Evolutionary conservation across 1,140 invertebrate genomes (phyloP), one percentile per base, ranked within the genome.

Genomic region (Ladona fulva): DNA sequence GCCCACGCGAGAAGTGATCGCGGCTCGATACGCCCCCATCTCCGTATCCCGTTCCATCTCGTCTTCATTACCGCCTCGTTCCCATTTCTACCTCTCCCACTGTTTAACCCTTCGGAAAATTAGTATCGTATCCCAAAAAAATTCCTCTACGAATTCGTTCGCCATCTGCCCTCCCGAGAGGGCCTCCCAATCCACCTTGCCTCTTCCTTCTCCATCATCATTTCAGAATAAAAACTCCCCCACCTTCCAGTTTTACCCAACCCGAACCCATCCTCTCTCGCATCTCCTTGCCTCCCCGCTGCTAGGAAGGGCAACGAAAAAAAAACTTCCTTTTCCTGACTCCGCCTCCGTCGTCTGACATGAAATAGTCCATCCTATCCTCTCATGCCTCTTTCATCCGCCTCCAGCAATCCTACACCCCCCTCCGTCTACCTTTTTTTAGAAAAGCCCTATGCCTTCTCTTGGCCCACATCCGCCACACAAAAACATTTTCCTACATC

Each of bases 281-380:
- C 14, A 22, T 66, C n/a, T 66, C n/a, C 52, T 66, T 22, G n/a
- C 14, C 52, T 66, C 52, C 52, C 29, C 29, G 29, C n/a, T 66
- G 14, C 52, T 66, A 66, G 52, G 52, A 66, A 66, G n/a, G 52
- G n/a, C 16, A 66, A 19, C 19, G 44, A 52, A 52, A 66, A 66
- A 66, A 66, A 66, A 66, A 22, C 52, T 66, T 16, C 52, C 52
- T 66, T 66, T 22, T 22, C n/a, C 14, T 19, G 52, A 66, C 52
- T 22, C 52, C 52, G 52, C 52, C 52, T 66, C 52, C 52, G 16
- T 12, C n/a, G 52, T 66, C 52, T 22, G 52, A 66, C 52, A 66
- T 66, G 52, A 66, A 66, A 66, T 66, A 66, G 52, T 16, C 52
- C 52, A 66, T 66, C 52, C 52, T 52, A 52, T 52, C 44, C 44